phyloP scores from a whole-genome alignment of 2,113 vertebrate species.

The Apteryx mantelli region DNA sequence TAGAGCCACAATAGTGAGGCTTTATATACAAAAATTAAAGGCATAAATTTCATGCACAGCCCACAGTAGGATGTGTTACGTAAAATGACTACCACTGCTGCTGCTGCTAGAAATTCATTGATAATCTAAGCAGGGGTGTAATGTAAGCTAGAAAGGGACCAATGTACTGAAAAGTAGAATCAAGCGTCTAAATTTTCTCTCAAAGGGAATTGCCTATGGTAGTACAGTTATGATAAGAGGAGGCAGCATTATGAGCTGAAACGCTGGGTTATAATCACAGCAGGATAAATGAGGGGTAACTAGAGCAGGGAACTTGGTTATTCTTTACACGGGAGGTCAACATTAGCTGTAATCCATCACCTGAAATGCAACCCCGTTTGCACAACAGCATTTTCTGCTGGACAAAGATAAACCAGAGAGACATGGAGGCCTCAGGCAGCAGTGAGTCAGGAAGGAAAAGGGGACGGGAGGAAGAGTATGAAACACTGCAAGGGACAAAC shows the following conservation, averaged over 20 bases:
- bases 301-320: not conserved
- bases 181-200: not conserved
- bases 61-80: not conserved
- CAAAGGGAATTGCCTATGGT: not conserved
- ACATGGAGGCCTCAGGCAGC: not conserved
- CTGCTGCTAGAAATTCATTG: constrained; percentile 23
- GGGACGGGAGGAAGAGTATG: not conserved
- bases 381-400: not conserved
- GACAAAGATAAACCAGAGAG: not conserved
- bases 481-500: not conserved
- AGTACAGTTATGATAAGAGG: not conserved
- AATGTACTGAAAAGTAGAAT: constrained; percentile 8
- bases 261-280: not conserved
- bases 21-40: constrained; percentile 56
- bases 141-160: constrained; percentile 2
- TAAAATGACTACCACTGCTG: not conserved
- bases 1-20: constrained; percentile 10
- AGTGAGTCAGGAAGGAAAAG: not conserved
- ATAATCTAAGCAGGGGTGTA: constrained; percentile 2
- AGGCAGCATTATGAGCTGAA: not conserved
- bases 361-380: not conserved
- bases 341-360: not conserved
- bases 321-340: not conserved
- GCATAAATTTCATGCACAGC: constrained; percentile 42
- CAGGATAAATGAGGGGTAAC: not conserved